Evolutionary conservation across 2,888 invertebrate genomes (phyloP).

Genomic region (Drosophila pseudotalamancana): DNA sequence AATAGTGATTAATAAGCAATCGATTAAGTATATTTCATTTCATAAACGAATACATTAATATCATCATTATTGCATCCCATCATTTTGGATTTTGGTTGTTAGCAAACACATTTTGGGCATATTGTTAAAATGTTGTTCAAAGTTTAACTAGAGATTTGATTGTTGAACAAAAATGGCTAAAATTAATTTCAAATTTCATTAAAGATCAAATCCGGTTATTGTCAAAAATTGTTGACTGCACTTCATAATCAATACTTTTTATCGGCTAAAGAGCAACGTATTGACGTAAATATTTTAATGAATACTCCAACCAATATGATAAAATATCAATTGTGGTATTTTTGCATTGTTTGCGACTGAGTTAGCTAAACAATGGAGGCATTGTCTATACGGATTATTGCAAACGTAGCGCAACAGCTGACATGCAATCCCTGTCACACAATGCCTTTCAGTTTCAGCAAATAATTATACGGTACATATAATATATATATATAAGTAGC

Average conservation of each 20-base stretch:
- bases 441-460: slow-evolving; percentile 36
- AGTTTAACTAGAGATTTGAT: slow-evolving; percentile 5
- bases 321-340: slow-evolving; percentile 42
- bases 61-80: background rate
- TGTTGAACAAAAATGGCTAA: too few relatives aligned
- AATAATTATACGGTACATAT: slow-evolving; percentile 33
- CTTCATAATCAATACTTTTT: background rate
- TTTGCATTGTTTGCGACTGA: slow-evolving; percentile 22
- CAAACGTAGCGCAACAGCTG: slow-evolving; percentile 10
- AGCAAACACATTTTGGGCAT: slow-evolving; percentile 59
- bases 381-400: slow-evolving; percentile 38
- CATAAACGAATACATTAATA: too few relatives aligned
- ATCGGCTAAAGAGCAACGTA: slow-evolving; percentile 1
- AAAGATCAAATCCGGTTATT: background rate
- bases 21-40: too few relatives aligned
- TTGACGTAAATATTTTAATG: slow-evolving; percentile 27
- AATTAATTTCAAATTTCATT: slow-evolving; percentile 3
- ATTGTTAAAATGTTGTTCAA: slow-evolving; percentile 50
- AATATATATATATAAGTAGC: background rate
- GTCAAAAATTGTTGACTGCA: background rate
- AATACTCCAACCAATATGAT: slow-evolving; percentile 27
- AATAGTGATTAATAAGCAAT: too few relatives aligned
- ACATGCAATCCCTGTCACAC: slow-evolving; percentile 34
- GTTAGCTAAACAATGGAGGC: slow-evolving; percentile 39
- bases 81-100: slow-evolving; percentile 10